Percentiles rank a stretch among this genome's conserved stretches.
These are phyloP conservation scores for Tribolium madens DNA, from an alignment of 1,140 invertebrate species.

Conservation along the genomic window DNA sequence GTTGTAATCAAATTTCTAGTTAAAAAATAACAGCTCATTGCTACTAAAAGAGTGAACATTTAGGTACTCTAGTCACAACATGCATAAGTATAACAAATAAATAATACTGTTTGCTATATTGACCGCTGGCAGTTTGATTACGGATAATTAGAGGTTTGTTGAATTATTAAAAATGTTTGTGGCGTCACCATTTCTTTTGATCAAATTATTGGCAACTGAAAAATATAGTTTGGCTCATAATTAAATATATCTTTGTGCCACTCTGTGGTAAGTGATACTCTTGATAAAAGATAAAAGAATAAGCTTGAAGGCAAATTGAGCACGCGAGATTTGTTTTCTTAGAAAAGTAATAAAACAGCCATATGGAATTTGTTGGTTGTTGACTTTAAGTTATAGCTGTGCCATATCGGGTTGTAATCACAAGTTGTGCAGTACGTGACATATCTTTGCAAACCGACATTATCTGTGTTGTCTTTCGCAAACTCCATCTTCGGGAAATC, in stretches of 20 bases:
- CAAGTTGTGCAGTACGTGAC: conserved; percentile 18
- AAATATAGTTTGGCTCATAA: too few species aligned
- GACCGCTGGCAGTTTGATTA: background rate
- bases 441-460: conserved; percentile 1
- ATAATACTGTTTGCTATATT: background rate
- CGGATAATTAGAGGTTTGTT: background rate
- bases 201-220: too few species aligned
- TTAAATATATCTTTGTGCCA: too few species aligned
- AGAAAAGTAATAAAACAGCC: background rate
- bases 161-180: too few species aligned
- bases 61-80: too few species aligned
- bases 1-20: too few species aligned
- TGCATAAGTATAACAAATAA: background rate
- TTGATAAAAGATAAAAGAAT: too few species aligned
- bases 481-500: background rate
- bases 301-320: background rate
- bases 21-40: too few species aligned
- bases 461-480: conserved; percentile 27
- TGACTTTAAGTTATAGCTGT: conserved; percentile 15
- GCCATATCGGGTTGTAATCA: conserved; percentile 12
- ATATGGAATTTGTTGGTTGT: background rate
- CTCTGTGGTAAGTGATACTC: too few species aligned
- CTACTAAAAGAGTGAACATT: too few species aligned
- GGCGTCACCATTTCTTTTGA: too few species aligned
- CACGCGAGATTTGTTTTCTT: conserved; percentile 13